A percentile compares a stretch with the other conserved stretches of the same genome.
These are phyloP conservation scores for Magallana gigas DNA, from an alignment of 1,140 invertebrate species.

Conservation along the genomic window DNA sequence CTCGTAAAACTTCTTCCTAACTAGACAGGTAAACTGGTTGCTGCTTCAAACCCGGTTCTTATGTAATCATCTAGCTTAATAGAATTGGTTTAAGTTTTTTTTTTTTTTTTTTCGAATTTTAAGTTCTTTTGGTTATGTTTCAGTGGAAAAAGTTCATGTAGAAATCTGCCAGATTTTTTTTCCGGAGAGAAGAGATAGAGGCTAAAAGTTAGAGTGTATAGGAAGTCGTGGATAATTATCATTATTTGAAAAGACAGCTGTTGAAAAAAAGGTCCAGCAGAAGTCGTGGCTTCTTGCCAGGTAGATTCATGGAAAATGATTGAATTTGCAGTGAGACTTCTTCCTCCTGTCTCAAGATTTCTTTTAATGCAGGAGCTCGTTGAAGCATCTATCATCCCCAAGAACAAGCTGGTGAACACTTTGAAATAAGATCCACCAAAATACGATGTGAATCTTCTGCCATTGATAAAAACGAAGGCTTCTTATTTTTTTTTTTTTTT, in stretches of 20 bases:
- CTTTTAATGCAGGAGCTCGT: constrained; percentile 33
- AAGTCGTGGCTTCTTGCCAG: background rate
- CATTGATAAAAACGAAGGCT: constrained; percentile 18
- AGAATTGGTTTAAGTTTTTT: background rate
- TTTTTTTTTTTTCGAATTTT: background rate
- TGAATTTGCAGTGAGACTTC: constrained; percentile 30
- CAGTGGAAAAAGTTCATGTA: background rate
- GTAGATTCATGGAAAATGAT: background rate
- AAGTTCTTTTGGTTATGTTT: background rate
- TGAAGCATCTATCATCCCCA: constrained; percentile 2
- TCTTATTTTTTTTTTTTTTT: background rate
- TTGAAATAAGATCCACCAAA: constrained; percentile 29
- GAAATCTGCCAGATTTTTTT: background rate
- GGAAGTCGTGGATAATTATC: background rate
- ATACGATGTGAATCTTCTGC: constrained; percentile 30
- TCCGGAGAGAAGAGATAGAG: background rate
- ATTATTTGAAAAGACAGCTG: constrained; percentile 35
- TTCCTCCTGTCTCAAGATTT: constrained; percentile 27
- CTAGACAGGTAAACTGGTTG: background rate
- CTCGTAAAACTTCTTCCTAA: background rate
- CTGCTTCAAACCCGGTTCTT: background rate
- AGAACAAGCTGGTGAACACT: constrained; percentile 18
- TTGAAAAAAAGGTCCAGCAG: constrained; percentile 18
- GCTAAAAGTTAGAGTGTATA: background rate
- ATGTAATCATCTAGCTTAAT: background rate